Base-by-base conservation (phyloP, 1,140 invertebrate species). In the Battus philenor region DNA sequence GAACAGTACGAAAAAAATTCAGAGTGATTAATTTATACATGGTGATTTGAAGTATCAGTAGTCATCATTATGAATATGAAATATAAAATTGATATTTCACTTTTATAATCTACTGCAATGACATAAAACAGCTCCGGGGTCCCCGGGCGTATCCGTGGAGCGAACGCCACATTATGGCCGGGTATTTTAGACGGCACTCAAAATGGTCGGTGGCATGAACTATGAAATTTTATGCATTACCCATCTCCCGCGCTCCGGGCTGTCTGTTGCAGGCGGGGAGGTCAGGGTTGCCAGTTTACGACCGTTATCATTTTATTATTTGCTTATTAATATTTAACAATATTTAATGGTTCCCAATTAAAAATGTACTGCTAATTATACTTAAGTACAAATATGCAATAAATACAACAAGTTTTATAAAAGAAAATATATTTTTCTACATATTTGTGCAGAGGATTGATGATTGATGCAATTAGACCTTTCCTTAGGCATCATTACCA, bases 221-320 rank as follows among this genome's bases (percentile, higher is more conserved):
- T 56, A 47, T 47, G 49, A 60, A 65, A 65, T 65, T 59, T 63
- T 63, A 60, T 65, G 61, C 61, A 60, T 65, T 60, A 65, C 49
- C 48, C 56, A 54, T 48, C 30, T 51, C 55, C 49, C 46, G 43
- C 54, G 56, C 56, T 55, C 52, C 47, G 45, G 32, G 38, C 57
- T 64, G 61, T 64, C 61, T 54, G 47, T 32, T 54, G 61, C 57
- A 64, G 51, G 26, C 47, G 30, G 22, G n/a, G 38, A 12, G 26
- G 10, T 36, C 6, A 8, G 15, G 33, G 2, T 26, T 26, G 24
- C 24, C 10, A 2, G 2, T n/a, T n/a, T n/a, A n/a, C n/a, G n/a
- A n/a, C n/a, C n/a, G n/a, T n/a, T n/a, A n/a, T n/a, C n/a, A n/a
- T n/a, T n/a, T n/a, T n/a, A n/a, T n/a, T n/a, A n/a, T n/a, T n/a